These are phyloP conservation scores for Hormaphis cornu DNA, from an alignment of 1,140 invertebrate genomes.

Conservation along the genomic window DNA sequence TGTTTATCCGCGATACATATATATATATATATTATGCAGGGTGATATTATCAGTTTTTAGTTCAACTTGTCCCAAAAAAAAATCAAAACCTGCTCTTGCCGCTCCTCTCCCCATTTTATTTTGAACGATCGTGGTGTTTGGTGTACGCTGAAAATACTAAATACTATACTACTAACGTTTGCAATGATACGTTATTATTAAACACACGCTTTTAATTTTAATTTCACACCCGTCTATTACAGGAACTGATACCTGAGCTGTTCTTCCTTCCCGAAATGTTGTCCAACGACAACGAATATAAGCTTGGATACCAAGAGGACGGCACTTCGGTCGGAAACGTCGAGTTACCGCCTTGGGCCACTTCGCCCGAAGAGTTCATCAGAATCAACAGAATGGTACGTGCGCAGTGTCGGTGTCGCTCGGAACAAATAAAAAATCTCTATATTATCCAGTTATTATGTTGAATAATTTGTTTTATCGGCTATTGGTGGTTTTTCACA, in stretches of 20 bases:
- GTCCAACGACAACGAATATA: slow-evolving; percentile 78
- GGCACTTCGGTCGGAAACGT: slow-evolving; percentile 76
- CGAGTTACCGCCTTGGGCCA: slow-evolving; percentile 90
- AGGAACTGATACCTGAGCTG: slow-evolving; percentile 97
- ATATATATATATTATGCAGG: too few relatives aligned
- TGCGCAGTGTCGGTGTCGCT: neutral
- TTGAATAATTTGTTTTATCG: neutral
- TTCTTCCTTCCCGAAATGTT: slow-evolving; percentile 99
- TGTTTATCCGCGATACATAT: neutral
- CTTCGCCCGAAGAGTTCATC: slow-evolving; percentile 93
- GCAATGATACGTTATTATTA: neutral
- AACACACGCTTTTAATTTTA: neutral
- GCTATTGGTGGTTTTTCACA: neutral
- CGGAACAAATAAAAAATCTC: neutral
- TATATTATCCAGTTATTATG: neutral
- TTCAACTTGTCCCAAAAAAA: too few relatives aligned
- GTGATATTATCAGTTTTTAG: too few relatives aligned
- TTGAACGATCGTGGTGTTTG: too few relatives aligned
- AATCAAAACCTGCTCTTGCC: too few relatives aligned
- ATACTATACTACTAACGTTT: too few relatives aligned
- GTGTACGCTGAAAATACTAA: too few relatives aligned
- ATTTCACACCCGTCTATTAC: slow-evolving; percentile 37
- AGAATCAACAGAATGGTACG: slow-evolving; percentile 88
- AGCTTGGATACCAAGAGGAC: slow-evolving; percentile 79
- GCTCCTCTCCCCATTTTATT: too few relatives aligned